phyloP scores from a whole-genome alignment of 2,113 vertebrate species.

The Myotis yumanensis region DNA sequence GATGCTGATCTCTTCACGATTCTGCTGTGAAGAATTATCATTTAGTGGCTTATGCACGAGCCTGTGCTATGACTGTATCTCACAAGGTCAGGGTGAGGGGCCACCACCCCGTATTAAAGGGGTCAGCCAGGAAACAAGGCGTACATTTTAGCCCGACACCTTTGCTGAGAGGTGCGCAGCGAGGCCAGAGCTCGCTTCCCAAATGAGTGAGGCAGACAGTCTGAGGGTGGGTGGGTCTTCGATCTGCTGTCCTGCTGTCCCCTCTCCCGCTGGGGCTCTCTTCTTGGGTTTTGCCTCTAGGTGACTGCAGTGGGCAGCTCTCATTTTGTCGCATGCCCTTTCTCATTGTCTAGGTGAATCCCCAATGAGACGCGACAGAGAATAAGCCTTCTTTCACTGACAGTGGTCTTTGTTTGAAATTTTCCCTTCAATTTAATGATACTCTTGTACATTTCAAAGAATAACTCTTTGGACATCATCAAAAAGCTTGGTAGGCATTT shows the following conservation, averaged over 20 bases:
- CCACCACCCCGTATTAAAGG: rapidly evolving
- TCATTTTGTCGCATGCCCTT: background rate
- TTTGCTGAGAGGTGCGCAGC: background rate
- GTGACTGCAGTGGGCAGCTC: background rate
- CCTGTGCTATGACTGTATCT: background rate
- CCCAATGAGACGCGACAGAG: background rate
- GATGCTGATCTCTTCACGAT: background rate
- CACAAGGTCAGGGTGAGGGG: background rate
- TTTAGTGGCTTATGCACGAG: background rate
- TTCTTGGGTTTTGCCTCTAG: background rate
- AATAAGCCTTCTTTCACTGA: constrained; percentile 32
- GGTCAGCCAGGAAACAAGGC: background rate
- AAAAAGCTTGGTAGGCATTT: constrained; percentile 63
- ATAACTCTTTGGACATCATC: constrained; percentile 59
- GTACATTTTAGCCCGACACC: background rate
- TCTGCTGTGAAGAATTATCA: background rate
- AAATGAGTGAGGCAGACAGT: background rate
- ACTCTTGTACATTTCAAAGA: constrained; percentile 69
- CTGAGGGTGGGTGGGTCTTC: background rate
- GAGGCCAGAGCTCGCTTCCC: background rate
- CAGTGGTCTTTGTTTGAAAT: constrained; percentile 62
- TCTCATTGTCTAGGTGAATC: background rate
- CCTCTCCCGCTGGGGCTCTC: background rate
- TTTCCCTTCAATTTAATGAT: constrained; percentile 53
- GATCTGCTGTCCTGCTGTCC: background rate